Percentiles rank a stretch among this genome's conserved stretches.
Conservation (phyloP, 2,113 vertebrate species). For the Malurus melanocephalus region DNA sequence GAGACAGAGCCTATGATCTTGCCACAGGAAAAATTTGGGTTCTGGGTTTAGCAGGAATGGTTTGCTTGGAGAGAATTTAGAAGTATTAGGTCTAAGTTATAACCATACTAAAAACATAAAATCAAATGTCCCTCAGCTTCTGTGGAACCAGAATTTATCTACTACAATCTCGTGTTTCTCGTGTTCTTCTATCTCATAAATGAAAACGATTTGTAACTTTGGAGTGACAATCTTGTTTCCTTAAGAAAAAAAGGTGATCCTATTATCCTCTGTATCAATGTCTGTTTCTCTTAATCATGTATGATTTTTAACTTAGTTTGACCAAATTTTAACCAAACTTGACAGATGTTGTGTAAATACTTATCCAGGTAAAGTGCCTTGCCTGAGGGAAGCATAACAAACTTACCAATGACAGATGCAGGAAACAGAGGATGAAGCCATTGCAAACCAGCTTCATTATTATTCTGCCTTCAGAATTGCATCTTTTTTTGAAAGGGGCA, state of each 20-base stretch:
- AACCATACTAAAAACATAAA: background rate
- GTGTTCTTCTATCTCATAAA: background rate
- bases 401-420: background rate
- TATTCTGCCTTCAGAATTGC: background rate
- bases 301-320: constrained; percentile 2
- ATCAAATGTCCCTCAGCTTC: background rate
- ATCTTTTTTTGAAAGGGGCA: background rate
- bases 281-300: background rate
- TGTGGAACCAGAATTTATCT: background rate
- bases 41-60: background rate
- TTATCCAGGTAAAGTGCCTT: constrained; percentile 22
- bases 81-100: background rate
- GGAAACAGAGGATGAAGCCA: background rate
- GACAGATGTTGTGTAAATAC: constrained; percentile 35
- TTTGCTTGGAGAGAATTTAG: background rate
- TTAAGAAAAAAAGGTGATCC: background rate
- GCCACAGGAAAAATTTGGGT: background rate
- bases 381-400: background rate
- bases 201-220: background rate
- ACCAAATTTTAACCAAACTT: constrained; percentile 21
- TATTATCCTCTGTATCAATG: background rate
- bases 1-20: background rate
- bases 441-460: background rate
- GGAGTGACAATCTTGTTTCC: background rate
- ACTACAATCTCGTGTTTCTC: background rate